Percentiles rank a stretch among this genome's conserved stretches.
phyloP scores from a whole-genome alignment of 1,140 invertebrate species.

The Drosophila triauraria region DNA sequence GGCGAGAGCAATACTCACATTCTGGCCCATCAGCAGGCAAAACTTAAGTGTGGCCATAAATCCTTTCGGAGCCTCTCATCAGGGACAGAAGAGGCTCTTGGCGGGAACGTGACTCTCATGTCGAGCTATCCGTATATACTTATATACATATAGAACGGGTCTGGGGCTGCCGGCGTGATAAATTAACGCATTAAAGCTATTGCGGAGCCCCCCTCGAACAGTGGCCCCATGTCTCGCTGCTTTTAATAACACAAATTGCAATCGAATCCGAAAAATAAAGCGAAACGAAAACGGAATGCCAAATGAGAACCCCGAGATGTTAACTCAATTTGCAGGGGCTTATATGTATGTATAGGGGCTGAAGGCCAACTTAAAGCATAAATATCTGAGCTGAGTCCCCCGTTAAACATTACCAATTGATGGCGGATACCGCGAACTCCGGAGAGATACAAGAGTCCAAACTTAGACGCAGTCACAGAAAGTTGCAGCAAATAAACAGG shows the following conservation, averaged over 20 bases:
- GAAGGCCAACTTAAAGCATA: constrained; percentile 33
- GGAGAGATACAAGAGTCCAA: background rate
- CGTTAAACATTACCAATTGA: constrained; percentile 36
- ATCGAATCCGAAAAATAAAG: constrained; percentile 65
- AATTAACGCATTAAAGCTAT: constrained; percentile 51
- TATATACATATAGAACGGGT: background rate
- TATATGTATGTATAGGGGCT: background rate
- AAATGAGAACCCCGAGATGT: constrained; percentile 57
- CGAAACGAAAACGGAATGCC: constrained; percentile 65
- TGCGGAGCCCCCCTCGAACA: background rate
- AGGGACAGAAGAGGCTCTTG: constrained; percentile 16
- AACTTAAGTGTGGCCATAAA: constrained; percentile 45
- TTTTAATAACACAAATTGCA: constrained; percentile 82
- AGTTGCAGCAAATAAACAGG: constrained; percentile 9
- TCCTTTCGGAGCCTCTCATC: constrained; percentile 45
- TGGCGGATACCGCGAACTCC: background rate
- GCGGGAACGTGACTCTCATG: constrained; percentile 40
- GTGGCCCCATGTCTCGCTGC: constrained; percentile 52
- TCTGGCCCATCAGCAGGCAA: constrained; percentile 22
- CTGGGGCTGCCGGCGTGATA: constrained; percentile 30
- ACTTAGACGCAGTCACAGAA: constrained; percentile 4
- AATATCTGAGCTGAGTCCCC: constrained; percentile 1
- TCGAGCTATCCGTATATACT: constrained; percentile 7
- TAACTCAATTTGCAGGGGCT: constrained; percentile 60
- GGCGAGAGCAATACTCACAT: constrained; percentile 25